Conservation (phyloP, 2,888 invertebrate genomes). For the Brenthis daphne region DNA sequence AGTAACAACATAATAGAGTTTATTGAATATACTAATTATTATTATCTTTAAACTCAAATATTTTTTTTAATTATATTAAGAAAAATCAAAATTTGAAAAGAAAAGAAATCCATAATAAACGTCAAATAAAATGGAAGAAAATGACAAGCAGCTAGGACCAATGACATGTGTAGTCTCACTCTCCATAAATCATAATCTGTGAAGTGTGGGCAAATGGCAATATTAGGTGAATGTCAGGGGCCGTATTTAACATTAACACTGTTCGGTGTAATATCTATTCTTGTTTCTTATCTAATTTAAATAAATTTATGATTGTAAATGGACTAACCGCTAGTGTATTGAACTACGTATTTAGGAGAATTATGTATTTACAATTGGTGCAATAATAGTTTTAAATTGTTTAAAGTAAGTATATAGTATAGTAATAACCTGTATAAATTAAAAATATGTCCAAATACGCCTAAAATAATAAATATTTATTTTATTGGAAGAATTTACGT, state of each 20-base stretch:
- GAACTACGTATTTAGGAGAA: conserved; percentile 1
- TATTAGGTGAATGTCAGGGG: not conserved
- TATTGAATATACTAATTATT: too few relatives aligned
- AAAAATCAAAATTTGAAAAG: too few relatives aligned
- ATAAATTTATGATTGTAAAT: conserved; percentile 5
- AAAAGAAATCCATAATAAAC: too few relatives aligned
- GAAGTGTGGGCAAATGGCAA: too few relatives aligned
- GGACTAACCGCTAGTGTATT: not conserved
- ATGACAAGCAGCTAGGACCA: too few relatives aligned
- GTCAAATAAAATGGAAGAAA: too few relatives aligned
- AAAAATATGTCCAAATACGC: not conserved
- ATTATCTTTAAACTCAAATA: too few relatives aligned
- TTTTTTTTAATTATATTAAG: too few relatives aligned
- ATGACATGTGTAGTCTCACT: too few relatives aligned
- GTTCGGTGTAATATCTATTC: not conserved
- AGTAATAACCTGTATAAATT: conserved; percentile 16
- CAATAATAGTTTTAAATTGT: conserved; percentile 13
- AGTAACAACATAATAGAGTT: too few relatives aligned
- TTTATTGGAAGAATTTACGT: not conserved
- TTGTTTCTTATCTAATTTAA: not conserved
- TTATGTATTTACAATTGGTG: conserved; percentile 13
- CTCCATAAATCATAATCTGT: too few relatives aligned
- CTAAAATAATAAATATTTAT: not conserved
- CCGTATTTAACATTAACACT: conserved; percentile 8
- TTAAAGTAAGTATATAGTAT: conserved; percentile 15